These are phyloP conservation scores for Pardalotus punctatus DNA, from an alignment of 2,113 vertebrate genomes.

Conservation along the genomic window DNA sequence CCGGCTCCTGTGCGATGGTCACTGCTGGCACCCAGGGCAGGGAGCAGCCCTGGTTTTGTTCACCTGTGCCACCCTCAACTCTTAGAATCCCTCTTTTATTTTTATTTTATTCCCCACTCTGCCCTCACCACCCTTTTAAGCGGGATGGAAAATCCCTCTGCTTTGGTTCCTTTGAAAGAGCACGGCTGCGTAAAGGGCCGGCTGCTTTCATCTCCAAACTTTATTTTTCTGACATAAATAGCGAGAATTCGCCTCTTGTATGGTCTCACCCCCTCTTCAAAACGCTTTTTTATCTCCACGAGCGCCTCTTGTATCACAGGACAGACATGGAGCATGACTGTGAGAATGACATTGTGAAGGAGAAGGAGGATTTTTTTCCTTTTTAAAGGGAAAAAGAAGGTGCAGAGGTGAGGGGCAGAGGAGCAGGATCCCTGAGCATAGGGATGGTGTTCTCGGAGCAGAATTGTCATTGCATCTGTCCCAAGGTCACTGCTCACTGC, in stretches of 20 bases:
- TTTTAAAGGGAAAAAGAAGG: background rate
- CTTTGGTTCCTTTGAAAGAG: background rate
- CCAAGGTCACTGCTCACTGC: background rate
- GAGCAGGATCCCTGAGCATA: background rate
- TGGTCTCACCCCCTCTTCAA: background rate
- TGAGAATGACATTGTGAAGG: background rate
- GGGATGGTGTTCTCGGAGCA: rapidly evolving
- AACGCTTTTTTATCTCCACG: background rate
- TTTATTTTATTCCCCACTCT: background rate
- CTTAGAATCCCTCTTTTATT: background rate
- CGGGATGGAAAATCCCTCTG: background rate
- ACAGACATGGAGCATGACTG: rapidly evolving
- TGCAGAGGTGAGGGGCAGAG: background rate
- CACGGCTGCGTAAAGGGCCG: background rate
- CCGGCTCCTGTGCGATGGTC: background rate
- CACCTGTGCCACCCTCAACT: background rate
- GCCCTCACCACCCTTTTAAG: background rate
- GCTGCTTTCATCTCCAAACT: background rate
- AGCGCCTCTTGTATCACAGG: background rate
- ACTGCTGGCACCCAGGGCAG: background rate
- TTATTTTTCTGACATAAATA: background rate
- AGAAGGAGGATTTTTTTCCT: rapidly evolving
- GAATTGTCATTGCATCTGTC: background rate
- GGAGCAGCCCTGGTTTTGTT: background rate
- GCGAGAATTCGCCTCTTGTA: background rate